Conservation (phyloP, 2,797 vertebrate genomes). For the Arctocebus calabarensis region DNA sequence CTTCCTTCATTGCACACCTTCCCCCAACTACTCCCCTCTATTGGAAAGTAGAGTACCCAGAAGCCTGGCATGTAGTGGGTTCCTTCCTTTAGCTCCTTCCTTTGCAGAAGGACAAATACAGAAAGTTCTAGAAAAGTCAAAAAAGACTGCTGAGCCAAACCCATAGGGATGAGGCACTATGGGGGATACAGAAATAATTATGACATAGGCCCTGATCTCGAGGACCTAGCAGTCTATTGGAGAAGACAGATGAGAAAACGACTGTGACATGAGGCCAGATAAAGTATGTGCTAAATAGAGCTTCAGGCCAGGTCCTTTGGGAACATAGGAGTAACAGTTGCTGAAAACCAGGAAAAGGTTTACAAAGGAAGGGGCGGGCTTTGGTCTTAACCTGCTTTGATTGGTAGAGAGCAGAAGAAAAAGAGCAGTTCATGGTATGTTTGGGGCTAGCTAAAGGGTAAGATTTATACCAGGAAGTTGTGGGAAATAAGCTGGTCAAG, state of each 20-base stretch:
- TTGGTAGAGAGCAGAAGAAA: not conserved
- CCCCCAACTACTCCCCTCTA: not conserved
- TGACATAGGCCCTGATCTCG: not conserved
- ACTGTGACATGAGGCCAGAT: not conserved
- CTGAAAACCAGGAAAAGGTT: not conserved
- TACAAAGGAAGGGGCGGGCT: not conserved
- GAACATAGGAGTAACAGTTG: not conserved
- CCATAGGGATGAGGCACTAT: not conserved
- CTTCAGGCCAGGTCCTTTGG: not conserved
- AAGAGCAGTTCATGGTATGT: not conserved
- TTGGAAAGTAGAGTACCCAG: not conserved
- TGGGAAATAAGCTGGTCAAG: not conserved
- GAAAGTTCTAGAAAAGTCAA: not conserved
- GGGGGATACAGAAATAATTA: not conserved
- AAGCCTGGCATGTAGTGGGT: not conserved
- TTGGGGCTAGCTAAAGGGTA: not conserved
- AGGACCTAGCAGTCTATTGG: not conserved
- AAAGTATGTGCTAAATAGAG: not conserved
- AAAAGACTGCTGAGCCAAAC: not conserved
- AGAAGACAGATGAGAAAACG: not conserved
- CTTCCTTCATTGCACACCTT: not conserved
- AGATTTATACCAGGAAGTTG: not conserved
- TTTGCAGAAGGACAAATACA: constrained; percentile 5
- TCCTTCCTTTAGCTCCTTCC: not conserved
- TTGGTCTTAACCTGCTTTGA: not conserved